phyloP scores from a whole-genome alignment of 2,797 vertebrate species.

The Furcifer pardalis region DNA sequence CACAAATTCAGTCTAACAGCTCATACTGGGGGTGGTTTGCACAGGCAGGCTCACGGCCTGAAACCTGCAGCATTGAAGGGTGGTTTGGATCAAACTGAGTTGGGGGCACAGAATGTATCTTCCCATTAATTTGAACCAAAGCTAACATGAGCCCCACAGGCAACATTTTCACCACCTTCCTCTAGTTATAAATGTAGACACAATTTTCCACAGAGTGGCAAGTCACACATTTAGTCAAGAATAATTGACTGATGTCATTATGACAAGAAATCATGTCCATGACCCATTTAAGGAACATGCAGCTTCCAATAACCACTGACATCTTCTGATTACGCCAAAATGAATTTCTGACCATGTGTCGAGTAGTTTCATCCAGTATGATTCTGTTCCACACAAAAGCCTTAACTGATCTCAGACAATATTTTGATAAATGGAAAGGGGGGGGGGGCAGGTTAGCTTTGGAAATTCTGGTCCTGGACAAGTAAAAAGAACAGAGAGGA shows the following conservation, averaged over 20 bases:
- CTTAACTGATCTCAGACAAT: not conserved
- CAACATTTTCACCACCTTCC: not conserved
- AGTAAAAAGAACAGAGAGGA: not conserved
- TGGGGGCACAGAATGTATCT: not conserved
- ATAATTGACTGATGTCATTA: not conserved
- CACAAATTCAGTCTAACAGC: not conserved
- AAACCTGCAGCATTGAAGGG: not conserved
- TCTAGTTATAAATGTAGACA: not conserved
- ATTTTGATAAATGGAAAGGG: not conserved
- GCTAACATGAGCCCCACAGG: not conserved
- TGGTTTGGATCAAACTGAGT: not conserved
- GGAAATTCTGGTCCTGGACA: not conserved
- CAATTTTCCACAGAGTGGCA: not conserved
- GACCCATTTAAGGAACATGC: not conserved
- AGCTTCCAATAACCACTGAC: not conserved
- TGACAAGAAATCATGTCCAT: not conserved
- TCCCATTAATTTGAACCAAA: not conserved
- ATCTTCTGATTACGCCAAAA: not conserved
- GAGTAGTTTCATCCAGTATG: not conserved
- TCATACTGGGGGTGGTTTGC: not conserved
- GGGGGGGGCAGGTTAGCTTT: not conserved
- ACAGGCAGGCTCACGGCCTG: not conserved
- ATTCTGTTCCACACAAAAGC: not conserved
- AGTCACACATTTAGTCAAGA: not conserved
- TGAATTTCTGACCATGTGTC: not conserved